These are phyloP conservation scores for Luscinia luscinia DNA, from an alignment of 2,797 vertebrate species.

Conservation along the genomic window DNA sequence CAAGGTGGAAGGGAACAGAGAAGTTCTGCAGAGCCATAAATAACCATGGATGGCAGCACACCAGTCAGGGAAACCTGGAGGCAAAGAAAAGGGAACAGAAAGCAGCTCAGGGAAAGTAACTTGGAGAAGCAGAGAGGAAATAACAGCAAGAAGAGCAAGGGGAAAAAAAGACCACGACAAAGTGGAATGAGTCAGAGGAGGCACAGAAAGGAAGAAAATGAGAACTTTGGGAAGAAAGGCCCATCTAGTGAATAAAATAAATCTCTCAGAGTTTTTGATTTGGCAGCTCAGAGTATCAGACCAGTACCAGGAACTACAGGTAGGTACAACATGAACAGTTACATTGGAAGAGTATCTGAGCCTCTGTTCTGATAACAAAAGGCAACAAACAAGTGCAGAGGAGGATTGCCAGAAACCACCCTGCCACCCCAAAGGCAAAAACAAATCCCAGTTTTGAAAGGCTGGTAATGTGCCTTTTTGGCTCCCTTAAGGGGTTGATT, in stretches of 20 bases:
- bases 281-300: not conserved
- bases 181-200: not conserved
- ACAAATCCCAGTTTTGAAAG: not conserved
- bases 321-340: fast-evolving
- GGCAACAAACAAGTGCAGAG: not conserved
- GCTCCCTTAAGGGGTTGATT: not conserved
- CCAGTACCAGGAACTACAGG: fast-evolving
- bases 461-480: not conserved
- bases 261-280: not conserved
- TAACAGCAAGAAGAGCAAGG: not conserved
- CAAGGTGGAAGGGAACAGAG: not conserved
- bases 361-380: not conserved
- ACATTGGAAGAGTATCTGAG: not conserved
- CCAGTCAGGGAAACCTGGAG: not conserved
- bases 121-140: not conserved
- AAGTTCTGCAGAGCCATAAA: not conserved
- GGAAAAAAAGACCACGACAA: fast-evolving
- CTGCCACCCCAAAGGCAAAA: not conserved
- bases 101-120: not conserved
- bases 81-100: not conserved
- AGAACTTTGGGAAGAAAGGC: not conserved
- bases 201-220: not conserved
- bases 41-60: not conserved
- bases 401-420: not conserved
- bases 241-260: not conserved